These are phyloP conservation scores for Haemorhous mexicanus DNA, from an alignment of 2,113 vertebrate genomes.

Conservation along the genomic window DNA sequence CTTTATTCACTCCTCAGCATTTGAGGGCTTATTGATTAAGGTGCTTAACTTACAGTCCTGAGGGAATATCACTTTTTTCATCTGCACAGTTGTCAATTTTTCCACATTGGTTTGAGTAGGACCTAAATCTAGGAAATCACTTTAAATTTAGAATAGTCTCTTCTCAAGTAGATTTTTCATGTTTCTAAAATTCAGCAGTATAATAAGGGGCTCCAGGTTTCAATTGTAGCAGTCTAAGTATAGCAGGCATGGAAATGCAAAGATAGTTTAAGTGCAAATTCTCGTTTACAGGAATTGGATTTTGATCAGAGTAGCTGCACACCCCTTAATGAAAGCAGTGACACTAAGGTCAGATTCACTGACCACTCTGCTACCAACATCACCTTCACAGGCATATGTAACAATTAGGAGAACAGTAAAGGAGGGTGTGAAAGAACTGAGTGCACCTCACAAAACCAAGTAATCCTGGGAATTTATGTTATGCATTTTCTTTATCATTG, in stretches of 20 bases:
- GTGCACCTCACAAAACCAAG: not conserved
- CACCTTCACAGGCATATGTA: not conserved
- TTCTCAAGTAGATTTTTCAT: not conserved
- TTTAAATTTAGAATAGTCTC: not conserved
- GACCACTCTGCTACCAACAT: not conserved
- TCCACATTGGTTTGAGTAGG: not conserved
- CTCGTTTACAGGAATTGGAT: not conserved
- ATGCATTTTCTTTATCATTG: not conserved
- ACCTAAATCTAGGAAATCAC: not conserved
- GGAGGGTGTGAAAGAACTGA: not conserved
- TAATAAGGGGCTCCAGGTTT: not conserved
- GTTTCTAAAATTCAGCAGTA: not conserved
- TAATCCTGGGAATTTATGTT: not conserved
- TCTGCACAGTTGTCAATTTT: not conserved
- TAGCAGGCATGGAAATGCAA: not conserved
- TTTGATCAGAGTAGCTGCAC: not conserved
- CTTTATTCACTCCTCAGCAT: slow-evolving; percentile 20
- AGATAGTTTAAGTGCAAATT: not conserved
- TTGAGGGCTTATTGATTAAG: not conserved
- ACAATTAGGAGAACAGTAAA: not conserved
- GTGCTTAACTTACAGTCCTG: not conserved
- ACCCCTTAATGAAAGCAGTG: not conserved
- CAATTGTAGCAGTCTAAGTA: not conserved
- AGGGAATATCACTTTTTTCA: not conserved
- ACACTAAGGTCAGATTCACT: not conserved